phyloP scores from a whole-genome alignment of 2,113 vertebrate species.

The Nibea albiflora region DNA sequence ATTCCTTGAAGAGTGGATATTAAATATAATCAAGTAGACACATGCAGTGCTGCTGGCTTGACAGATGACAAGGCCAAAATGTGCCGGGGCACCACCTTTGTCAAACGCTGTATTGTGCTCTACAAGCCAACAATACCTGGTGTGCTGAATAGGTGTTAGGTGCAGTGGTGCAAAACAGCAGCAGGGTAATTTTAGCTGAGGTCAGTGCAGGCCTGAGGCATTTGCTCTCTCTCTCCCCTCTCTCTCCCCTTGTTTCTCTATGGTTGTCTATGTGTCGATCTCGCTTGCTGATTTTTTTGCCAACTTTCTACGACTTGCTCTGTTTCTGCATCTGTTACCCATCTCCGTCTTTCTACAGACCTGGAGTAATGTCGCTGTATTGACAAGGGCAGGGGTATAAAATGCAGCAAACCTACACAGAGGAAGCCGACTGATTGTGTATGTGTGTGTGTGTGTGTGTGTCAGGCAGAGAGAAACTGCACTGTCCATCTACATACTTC shows the following conservation, averaged over 20 bases:
- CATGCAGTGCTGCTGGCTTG: conserved; percentile 11
- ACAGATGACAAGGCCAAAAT: conserved; percentile 44
- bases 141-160: conserved; percentile 67
- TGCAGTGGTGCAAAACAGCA: conserved; percentile 69
- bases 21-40: conserved; percentile 28
- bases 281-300: conserved; percentile 28
- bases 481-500: conserved; percentile 45
- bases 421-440: neutral
- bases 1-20: conserved; percentile 28
- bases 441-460: neutral
- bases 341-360: neutral
- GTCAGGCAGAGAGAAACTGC: neutral
- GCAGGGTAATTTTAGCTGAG: conserved; percentile 74
- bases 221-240: conserved; percentile 20
- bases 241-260: neutral
- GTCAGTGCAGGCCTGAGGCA: conserved; percentile 70
- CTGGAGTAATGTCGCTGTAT: conserved; percentile 15
- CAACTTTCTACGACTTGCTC: conserved; percentile 8
- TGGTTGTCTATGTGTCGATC: conserved; percentile 23
- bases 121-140: conserved; percentile 45
- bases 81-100: conserved; percentile 39
- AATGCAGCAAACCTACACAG: conserved; percentile 4
- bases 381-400: conserved; percentile 17
- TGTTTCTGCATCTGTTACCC: neutral
- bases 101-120: conserved; percentile 29